These are phyloP conservation scores for Halictus rubicundus DNA, from an alignment of 1,140 invertebrate species.

Conservation along the genomic window DNA sequence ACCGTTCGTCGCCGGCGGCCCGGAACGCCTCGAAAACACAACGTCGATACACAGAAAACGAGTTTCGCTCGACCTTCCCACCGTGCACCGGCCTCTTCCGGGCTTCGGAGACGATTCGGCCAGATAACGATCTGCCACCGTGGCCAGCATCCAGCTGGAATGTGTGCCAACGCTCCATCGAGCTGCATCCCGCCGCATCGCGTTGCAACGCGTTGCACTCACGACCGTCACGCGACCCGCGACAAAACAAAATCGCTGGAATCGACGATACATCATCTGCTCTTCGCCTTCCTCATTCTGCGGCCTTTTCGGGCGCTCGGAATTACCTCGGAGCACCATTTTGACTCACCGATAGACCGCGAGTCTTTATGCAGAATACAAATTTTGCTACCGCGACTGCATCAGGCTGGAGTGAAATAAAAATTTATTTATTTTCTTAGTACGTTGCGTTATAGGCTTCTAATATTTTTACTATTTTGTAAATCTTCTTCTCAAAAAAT, in stretches of 20 bases:
- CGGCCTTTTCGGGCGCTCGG: too few relatives aligned
- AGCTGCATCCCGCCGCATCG: background rate
- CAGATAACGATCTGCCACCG: conserved; percentile 60
- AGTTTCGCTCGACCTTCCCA: conserved; percentile 62
- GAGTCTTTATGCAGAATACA: too few relatives aligned
- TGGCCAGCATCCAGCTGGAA: conserved; percentile 47
- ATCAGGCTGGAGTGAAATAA: too few relatives aligned
- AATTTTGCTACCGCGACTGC: too few relatives aligned
- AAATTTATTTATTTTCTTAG: too few relatives aligned
- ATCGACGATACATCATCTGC: conserved; percentile 42
- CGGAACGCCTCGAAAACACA: conserved; percentile 51
- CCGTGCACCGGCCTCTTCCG: conserved; percentile 53
- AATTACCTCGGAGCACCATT: too few relatives aligned
- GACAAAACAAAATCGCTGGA: conserved; percentile 51
- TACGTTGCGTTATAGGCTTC: too few relatives aligned
- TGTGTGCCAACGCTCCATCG: conserved; percentile 45
- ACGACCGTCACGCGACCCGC: conserved; percentile 48
- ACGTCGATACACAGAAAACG: conserved; percentile 55
- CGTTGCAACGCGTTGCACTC: background rate
- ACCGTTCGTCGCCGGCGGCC: conserved; percentile 50
- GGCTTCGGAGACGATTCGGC: conserved; percentile 50
- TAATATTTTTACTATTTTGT: too few relatives aligned
- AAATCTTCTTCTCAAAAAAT: too few relatives aligned
- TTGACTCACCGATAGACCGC: too few relatives aligned
- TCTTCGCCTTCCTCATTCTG: background rate